Evolutionary conservation across 2,113 vertebrate species (phyloP).

Genomic region (Athene noctua): DNA sequence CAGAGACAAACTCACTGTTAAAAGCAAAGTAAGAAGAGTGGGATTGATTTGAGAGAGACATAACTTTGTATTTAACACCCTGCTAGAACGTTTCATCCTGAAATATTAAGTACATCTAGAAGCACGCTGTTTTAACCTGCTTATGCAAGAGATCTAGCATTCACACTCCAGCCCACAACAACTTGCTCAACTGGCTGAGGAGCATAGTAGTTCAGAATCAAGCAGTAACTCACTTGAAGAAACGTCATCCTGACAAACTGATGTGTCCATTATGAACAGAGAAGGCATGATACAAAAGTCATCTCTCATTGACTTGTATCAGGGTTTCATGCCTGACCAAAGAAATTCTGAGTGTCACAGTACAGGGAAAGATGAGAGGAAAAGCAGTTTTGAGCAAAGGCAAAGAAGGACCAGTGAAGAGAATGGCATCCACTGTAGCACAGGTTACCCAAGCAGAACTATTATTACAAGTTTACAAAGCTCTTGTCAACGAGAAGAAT

Average conservation of each 20-base stretch:
- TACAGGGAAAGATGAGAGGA: background rate
- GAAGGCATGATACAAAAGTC: background rate
- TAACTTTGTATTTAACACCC: background rate
- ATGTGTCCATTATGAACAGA: background rate
- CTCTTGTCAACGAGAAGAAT: background rate
- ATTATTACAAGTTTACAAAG: background rate
- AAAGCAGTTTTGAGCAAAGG: background rate
- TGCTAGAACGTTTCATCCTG: background rate
- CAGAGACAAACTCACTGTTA: background rate
- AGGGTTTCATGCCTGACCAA: background rate
- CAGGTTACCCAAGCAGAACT: background rate
- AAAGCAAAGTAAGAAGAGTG: background rate
- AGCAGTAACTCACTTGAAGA: background rate
- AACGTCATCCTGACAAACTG: background rate
- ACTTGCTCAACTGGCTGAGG: slow-evolving; percentile 40
- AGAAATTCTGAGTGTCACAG: background rate
- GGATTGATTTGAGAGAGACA: background rate
- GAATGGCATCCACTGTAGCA: background rate
- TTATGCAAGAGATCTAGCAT: slow-evolving; percentile 7
- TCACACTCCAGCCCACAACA: slow-evolving; percentile 44
- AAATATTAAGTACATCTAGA: slow-evolving; percentile 26
- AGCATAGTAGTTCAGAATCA: background rate
- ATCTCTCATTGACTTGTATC: background rate
- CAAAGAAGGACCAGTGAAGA: background rate
- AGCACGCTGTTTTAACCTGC: background rate